phyloP scores from a whole-genome alignment of 2,888 invertebrate species.

The Ormyrus thymus region DNA sequence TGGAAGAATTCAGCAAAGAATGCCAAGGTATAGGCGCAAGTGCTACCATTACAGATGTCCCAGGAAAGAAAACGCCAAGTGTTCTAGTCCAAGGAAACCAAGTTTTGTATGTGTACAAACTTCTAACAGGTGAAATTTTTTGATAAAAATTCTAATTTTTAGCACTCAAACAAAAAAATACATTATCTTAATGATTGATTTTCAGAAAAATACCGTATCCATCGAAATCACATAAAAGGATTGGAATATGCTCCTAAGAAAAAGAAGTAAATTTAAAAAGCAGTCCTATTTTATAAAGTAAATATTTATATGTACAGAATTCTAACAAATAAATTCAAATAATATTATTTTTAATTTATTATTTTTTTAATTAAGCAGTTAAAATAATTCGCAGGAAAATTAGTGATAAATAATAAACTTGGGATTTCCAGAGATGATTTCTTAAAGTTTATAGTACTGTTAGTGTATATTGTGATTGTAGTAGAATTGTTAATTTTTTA shows the following conservation, averaged over 20 bases:
- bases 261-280: constrained; percentile 74
- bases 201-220: constrained; percentile 85
- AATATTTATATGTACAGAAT: constrained; percentile 17
- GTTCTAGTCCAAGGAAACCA: constrained; percentile 95
- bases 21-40: constrained; percentile 94
- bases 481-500: not conserved
- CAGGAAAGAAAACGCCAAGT: constrained; percentile 84
- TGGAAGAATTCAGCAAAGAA: constrained; percentile 85
- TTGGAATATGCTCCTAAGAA: constrained; percentile 85
- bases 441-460: too few relatives aligned
- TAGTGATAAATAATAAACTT: too few relatives aligned
- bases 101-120: constrained; percentile 79
- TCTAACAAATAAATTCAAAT: constrained; percentile 10
- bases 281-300: not conserved
- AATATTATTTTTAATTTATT: not conserved
- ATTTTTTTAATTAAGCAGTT: too few relatives aligned
- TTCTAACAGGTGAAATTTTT: constrained; percentile 75
- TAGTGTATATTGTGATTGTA: too few relatives aligned
- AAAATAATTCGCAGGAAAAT: too few relatives aligned
- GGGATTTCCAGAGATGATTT: too few relatives aligned
- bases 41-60: constrained; percentile 85
- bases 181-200: constrained; percentile 30
- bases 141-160: not conserved
- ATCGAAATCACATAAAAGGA: constrained; percentile 85
- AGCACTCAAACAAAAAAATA: constrained; percentile 38